Evolutionary conservation across 2,797 vertebrate genomes (phyloP).

Genomic region (Acrossocheilus fasciatus): DNA sequence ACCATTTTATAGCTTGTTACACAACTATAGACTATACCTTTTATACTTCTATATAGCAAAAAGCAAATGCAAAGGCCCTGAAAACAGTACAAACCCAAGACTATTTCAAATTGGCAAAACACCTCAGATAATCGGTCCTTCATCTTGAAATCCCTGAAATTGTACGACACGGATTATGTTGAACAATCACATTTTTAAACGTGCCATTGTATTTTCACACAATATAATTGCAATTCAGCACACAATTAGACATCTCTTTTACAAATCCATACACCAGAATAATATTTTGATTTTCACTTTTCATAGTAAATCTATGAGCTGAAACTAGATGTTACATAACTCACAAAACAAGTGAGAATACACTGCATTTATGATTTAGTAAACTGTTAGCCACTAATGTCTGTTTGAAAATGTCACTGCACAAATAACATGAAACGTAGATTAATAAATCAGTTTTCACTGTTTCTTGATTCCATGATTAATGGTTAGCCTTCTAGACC

Average conservation of each 20-base stretch:
- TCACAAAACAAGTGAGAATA: slow-evolving; percentile 20
- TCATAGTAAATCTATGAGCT: slow-evolving; percentile 29
- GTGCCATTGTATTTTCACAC: slow-evolving; percentile 11
- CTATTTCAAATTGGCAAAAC: background rate
- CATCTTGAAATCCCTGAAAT: slow-evolving; percentile 18
- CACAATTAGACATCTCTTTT: slow-evolving; percentile 3
- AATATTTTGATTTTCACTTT: slow-evolving; percentile 8
- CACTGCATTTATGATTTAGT: slow-evolving; percentile 22
- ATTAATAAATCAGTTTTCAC: slow-evolving; percentile 2
- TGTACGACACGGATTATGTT: background rate
- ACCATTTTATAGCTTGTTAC: slow-evolving; percentile 11
- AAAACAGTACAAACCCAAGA: background rate
- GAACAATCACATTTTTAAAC: slow-evolving; percentile 13
- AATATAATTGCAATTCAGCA: slow-evolving; percentile 4
- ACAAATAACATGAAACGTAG: background rate
- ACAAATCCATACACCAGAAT: slow-evolving; percentile 22
- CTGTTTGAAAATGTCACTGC: background rate
- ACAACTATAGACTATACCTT: background rate
- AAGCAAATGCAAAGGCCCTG: background rate
- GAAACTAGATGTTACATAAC: background rate
- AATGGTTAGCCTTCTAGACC: background rate
- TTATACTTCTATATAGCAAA: background rate
- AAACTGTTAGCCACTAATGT: background rate
- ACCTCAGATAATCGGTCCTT: background rate
- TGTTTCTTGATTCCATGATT: background rate